These are phyloP conservation scores for Metalampra italica DNA, from an alignment of 2,888 invertebrate species.

Conservation along the genomic window DNA sequence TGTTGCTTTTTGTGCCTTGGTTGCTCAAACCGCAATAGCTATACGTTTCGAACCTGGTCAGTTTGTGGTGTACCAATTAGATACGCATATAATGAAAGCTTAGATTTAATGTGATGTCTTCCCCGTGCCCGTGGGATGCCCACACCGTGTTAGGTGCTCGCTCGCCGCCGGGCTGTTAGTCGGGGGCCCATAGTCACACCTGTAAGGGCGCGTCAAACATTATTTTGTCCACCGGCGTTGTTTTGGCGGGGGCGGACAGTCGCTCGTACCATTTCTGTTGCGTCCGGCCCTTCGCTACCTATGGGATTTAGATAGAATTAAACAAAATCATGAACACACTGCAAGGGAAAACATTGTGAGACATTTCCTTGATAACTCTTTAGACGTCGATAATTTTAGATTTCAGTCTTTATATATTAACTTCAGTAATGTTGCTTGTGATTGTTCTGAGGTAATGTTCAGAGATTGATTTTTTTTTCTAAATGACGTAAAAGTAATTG, in stretches of 20 bases:
- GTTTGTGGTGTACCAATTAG: no score
- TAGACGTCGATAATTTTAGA: no score
- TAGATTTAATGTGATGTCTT: no score
- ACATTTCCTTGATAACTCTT: not conserved
- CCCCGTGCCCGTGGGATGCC: not conserved
- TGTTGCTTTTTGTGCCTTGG: no score
- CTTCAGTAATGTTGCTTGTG: no score
- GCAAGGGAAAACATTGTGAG: slow-evolving; percentile 5
- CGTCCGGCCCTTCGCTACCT: slow-evolving; percentile 46
- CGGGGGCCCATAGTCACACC: slow-evolving; percentile 39
- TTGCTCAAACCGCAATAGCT: no score
- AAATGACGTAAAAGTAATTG: no score
- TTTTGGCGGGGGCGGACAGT: slow-evolving; percentile 42
- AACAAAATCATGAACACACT: not conserved
- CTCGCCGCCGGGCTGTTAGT: not conserved
- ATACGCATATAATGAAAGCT: no score
- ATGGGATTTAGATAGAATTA: slow-evolving; percentile 16
- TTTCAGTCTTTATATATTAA: no score
- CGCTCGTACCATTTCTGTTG: slow-evolving; percentile 67
- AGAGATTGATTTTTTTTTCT: no score
- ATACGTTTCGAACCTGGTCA: no score
- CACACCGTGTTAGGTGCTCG: slow-evolving; percentile 3
- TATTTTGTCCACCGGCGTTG: slow-evolving; percentile 38
- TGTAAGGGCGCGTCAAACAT: slow-evolving; percentile 51
- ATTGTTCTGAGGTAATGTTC: no score